Conservation (phyloP, 2,888 invertebrate genomes). For the Coleophora flavipennella region DNA sequence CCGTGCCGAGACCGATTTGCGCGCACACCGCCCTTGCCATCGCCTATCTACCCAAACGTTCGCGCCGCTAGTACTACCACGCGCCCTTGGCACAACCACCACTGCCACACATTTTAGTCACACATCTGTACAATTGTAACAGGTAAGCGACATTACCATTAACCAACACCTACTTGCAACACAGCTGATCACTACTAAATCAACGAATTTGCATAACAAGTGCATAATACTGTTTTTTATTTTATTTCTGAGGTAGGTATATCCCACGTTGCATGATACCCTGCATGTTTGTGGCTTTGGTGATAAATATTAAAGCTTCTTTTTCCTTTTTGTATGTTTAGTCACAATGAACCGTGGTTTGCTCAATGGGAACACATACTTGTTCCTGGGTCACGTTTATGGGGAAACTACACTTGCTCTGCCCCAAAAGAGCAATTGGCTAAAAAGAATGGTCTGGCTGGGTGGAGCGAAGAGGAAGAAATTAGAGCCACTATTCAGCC, state of each 20-base stretch:
- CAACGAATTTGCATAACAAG: no score
- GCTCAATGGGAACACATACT: slow-evolving; percentile 75
- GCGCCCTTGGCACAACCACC: no score
- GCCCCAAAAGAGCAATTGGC: slow-evolving; percentile 56
- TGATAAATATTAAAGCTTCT: slow-evolving; percentile 16
- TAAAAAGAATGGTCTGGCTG: slow-evolving; percentile 73
- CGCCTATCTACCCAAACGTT: no score
- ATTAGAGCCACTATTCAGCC: slow-evolving; percentile 29
- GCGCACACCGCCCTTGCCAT: no score
- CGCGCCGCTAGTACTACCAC: no score
- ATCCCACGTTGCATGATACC: background rate
- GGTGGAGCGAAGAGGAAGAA: slow-evolving; percentile 48
- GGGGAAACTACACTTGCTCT: slow-evolving; percentile 75
- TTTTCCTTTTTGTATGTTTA: slow-evolving; percentile 38
- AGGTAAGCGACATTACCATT: background rate
- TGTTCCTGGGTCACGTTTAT: slow-evolving; percentile 76
- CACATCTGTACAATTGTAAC: background rate
- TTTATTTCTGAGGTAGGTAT: background rate
- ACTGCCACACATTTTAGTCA: background rate
- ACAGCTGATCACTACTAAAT: no score
- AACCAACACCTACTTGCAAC: no score
- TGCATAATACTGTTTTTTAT: background rate
- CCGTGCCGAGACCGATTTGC: no score
- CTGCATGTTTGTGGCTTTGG: slow-evolving; percentile 17
- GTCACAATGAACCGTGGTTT: slow-evolving; percentile 75